Percentiles rank a stretch among this genome's conserved stretches.
phyloP scores from a whole-genome alignment of 2,113 vertebrate species.

The Carollia perspicillata region DNA sequence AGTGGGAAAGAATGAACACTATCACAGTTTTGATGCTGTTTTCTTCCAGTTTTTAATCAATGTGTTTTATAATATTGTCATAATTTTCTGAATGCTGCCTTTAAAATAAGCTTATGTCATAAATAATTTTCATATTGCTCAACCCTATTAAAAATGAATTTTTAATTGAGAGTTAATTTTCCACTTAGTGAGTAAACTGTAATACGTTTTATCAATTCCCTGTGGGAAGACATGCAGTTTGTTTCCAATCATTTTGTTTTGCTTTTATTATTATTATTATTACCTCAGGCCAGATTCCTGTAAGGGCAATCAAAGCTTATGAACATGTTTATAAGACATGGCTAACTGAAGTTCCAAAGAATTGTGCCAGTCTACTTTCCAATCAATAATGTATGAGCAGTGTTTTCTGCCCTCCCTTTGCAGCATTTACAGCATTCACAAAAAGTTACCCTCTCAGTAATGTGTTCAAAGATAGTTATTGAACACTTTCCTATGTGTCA shows the following conservation, averaged over 20 bases:
- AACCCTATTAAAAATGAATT: background rate
- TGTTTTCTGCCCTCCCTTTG: background rate
- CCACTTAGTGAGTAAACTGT: background rate
- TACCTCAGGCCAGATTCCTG: background rate
- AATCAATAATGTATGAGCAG: background rate
- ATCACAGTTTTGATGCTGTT: background rate
- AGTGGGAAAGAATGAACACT: background rate
- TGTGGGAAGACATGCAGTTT: background rate
- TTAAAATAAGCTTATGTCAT: background rate
- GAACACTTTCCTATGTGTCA: background rate
- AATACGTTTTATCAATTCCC: background rate
- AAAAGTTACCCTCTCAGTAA: background rate
- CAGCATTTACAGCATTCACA: background rate
- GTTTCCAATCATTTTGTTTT: background rate
- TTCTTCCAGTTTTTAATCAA: background rate
- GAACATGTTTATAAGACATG: background rate
- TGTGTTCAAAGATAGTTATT: slow-evolving; percentile 1
- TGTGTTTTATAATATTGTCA: background rate
- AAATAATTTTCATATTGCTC: background rate
- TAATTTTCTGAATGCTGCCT: background rate
- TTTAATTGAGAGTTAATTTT: background rate
- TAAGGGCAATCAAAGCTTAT: background rate
- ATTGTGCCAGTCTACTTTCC: background rate
- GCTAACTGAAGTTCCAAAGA: background rate
- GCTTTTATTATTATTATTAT: background rate